These are phyloP conservation scores for Lasius fuliginosus DNA, from an alignment of 2,888 invertebrate species.

Conservation along the genomic window DNA sequence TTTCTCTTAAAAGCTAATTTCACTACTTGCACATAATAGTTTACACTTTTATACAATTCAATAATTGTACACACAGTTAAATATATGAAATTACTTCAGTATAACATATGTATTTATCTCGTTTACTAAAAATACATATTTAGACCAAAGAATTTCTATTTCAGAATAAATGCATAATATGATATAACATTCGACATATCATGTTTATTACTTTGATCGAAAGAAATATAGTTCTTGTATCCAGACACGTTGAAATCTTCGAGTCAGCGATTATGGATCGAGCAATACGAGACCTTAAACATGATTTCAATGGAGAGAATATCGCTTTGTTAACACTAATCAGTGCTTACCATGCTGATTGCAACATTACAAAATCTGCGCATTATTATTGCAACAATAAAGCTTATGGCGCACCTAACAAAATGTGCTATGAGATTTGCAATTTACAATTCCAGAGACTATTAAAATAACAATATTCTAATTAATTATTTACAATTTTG, in stretches of 20 bases:
- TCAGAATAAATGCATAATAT: neutral
- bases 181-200: neutral
- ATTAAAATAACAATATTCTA: neutral
- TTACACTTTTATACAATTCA: neutral
- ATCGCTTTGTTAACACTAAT: constrained; percentile 71
- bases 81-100: neutral
- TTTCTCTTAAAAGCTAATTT: too few relatives aligned
- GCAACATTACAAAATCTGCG: constrained; percentile 57
- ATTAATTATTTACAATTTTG: neutral
- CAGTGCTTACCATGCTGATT: constrained; percentile 69
- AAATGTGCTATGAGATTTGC: neutral
- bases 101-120: neutral
- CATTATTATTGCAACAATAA: constrained; percentile 54
- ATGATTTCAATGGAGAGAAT: constrained; percentile 59
- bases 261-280: constrained; percentile 62
- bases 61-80: neutral
- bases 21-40: neutral
- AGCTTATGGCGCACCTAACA: constrained; percentile 31
- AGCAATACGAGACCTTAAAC: constrained; percentile 58
- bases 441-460: neutral
- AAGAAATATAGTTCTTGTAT: neutral
- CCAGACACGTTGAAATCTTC: constrained; percentile 54
- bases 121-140: neutral
- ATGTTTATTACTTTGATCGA: neutral
- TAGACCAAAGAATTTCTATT: neutral